Conservation (phyloP, 2,888 invertebrate species). For the Stenchaetothrips biformis region DNA sequence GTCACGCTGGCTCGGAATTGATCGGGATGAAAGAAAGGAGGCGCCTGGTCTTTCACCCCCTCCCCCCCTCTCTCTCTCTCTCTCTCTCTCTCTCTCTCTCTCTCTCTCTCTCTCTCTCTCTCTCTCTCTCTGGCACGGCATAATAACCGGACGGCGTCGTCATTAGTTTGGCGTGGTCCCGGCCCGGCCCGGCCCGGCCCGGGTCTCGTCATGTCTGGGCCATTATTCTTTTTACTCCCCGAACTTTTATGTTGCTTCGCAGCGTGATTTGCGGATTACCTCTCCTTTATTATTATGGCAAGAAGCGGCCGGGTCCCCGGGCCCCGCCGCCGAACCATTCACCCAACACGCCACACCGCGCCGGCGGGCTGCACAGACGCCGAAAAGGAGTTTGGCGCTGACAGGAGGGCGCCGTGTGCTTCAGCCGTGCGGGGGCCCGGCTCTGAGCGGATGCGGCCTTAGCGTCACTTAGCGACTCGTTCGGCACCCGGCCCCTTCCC, state of each 20-base stretch:
- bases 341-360: background rate
- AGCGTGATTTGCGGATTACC: slow-evolving; percentile 18
- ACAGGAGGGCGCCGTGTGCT: no score
- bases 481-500: no score
- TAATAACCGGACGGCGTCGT: background rate
- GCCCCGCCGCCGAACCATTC: background rate
- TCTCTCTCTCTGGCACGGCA: background rate
- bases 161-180: background rate
- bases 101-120: background rate
- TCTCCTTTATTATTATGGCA: background rate
- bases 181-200: background rate
- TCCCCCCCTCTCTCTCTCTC: background rate
- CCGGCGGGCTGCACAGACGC: background rate
- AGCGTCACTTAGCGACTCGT: no score
- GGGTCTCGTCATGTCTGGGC: slow-evolving; percentile 1
- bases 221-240: background rate
- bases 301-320: background rate
- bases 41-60: background rate
- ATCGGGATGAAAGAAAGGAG: no score
- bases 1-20: no score
- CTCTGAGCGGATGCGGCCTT: no score
- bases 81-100: background rate
- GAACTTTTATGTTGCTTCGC: background rate
- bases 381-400: no score
- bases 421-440: no score